phyloP scores from a whole-genome alignment of 1,140 invertebrate genomes.

The Drosophila oshimai region DNA sequence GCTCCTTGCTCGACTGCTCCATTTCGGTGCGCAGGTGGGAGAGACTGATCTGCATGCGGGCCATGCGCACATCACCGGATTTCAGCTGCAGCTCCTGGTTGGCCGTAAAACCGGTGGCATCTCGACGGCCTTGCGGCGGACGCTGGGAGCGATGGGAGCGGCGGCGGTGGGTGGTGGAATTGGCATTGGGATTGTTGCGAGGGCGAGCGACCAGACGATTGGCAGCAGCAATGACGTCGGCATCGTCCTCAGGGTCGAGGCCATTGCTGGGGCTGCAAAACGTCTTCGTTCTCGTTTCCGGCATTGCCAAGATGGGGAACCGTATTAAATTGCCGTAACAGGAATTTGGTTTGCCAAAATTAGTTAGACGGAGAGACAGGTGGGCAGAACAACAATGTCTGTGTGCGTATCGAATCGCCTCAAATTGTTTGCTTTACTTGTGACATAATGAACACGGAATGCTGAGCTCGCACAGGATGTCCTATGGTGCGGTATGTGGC shows the following conservation, averaged over 20 bases:
- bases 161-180: neutral
- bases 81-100: conserved; percentile 49
- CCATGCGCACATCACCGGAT: conserved; percentile 54
- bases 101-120: conserved; percentile 37
- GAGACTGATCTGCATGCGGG: conserved; percentile 45
- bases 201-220: conserved; percentile 5
- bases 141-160: neutral
- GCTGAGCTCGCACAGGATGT: conserved; percentile 22
- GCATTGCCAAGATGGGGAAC: conserved; percentile 14
- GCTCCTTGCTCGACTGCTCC: conserved; percentile 33
- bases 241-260: conserved; percentile 5
- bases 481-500: neutral
- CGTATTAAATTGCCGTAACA: conserved; percentile 17
- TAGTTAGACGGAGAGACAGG: neutral
- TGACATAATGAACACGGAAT: conserved; percentile 48
- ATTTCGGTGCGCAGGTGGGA: conserved; percentile 47
- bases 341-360: conserved; percentile 37
- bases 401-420: conserved; percentile 22
- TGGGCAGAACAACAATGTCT: neutral
- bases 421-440: conserved; percentile 38
- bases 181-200: neutral
- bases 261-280: conserved; percentile 19
- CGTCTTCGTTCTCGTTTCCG: conserved; percentile 34
- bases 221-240: neutral
- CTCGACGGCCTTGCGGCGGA: neutral